Base-by-base conservation (phyloP, 1,140 invertebrate species). In the Oryzaephilus surinamensis region DNA sequence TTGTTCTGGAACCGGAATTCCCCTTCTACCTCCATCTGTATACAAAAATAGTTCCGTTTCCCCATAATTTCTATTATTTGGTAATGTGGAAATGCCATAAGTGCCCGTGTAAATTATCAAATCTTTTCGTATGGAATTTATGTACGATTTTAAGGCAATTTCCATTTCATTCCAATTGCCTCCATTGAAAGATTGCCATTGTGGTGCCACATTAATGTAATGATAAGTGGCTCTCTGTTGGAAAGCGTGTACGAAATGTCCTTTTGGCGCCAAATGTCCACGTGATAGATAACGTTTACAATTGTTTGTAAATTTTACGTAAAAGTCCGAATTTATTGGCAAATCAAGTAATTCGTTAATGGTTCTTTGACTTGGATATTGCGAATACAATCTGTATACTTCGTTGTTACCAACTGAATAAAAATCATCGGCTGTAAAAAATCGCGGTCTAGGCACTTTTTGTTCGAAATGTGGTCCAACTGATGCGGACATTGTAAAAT, bases 101-200 rank as follows among this genome's bases (percentile, higher is more conserved):
- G 62, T 65, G 3, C 72, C 72, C 1, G 72, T 73, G 26, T 71
- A 72, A 5, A 73, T 54, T 8, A 63, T 48, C 1, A 72, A 61
- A 47, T 67, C 49, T 28, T 50, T 21, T 6, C 32, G 24, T 5
- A 27, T 41, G 6, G 23, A 35, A 8, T 18, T 38, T 2, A 54
- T 48, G 7, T 48, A 49, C 20, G 48, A 30, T 8, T 47, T 27
- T 2, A 54, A 34, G 41, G 48, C 46, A 8, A 43, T 35, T 40
- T 66, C 59, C 7, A 63, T 41, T 3, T 43, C 28, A 1, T 66
- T 65, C 76, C 77, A 81, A 55, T 80, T 80, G 21, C 71, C 73
- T 31, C 64, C 71, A 45, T 79, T 78, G 41, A 79, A 72, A 4
- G 63, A 66, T 40, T 79, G 73, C 77, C 77, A 81, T 45, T 76